Evolutionary conservation across 2,888 invertebrate species (phyloP).

Genomic region (Phasia obesa): DNA sequence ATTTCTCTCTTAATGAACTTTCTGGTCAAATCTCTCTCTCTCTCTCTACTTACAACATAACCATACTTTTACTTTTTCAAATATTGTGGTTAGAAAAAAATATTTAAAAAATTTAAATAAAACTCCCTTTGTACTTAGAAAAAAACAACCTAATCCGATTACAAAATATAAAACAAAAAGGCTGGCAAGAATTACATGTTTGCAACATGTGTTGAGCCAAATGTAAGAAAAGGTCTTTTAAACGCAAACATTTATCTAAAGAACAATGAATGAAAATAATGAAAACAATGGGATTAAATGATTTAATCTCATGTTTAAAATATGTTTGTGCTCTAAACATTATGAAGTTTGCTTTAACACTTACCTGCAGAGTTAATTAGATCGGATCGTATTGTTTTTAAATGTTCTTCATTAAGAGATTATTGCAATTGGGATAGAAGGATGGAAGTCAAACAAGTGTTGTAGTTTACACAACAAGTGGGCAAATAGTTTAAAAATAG

Average conservation of each 20-base stretch:
- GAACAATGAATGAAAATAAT: conserved; percentile 45
- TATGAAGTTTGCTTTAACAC: conserved; percentile 39
- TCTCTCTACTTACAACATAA: no score
- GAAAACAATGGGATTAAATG: conserved; percentile 41
- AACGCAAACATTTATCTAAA: not conserved
- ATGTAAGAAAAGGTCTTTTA: not conserved
- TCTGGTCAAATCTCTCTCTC: not conserved
- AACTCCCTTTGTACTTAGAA: not conserved
- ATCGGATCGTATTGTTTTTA: not conserved
- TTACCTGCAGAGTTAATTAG: conserved; percentile 53
- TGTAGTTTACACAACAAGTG: conserved; percentile 11
- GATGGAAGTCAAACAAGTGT: conserved; percentile 9
- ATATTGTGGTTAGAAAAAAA: conserved; percentile 8
- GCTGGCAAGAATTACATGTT: not conserved
- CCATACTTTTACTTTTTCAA: no score
- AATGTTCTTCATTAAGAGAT: conserved; percentile 29
- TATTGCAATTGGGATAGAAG: conserved; percentile 25
- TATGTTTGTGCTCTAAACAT: conserved; percentile 59
- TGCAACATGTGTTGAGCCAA: conserved; percentile 61
- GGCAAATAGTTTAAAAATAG: not conserved
- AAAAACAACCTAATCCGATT: conserved; percentile 59
- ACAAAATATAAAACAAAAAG: conserved; percentile 47
- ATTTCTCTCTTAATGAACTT: no score
- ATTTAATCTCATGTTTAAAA: conserved; percentile 51
- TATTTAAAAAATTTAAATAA: conserved; percentile 9